Conservation (phyloP, 2,888 invertebrate genomes). For the Nezara viridula region DNA sequence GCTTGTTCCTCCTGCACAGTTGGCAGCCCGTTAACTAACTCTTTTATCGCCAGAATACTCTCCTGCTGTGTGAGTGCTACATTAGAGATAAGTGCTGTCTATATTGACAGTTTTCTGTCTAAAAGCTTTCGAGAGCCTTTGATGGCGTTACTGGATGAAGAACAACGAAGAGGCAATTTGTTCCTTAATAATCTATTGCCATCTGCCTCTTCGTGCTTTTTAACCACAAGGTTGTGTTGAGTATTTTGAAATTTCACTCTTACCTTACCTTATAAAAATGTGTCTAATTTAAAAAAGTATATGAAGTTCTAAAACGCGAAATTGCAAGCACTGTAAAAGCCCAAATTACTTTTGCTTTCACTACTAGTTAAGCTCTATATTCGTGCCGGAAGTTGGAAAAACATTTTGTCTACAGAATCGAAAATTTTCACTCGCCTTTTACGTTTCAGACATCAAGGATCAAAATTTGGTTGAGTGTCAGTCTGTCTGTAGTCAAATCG, state of each 20-base stretch:
- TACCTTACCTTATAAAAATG: too few relatives aligned
- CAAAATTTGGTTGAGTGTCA: too few relatives aligned
- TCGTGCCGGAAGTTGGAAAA: too few relatives aligned
- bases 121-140: background rate
- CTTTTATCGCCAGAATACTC: background rate
- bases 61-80: background rate
- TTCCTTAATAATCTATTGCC: background rate
- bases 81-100: conserved; percentile 8
- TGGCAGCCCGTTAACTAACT: conserved; percentile 16
- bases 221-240: background rate
- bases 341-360: too few relatives aligned
- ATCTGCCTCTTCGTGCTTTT: background rate
- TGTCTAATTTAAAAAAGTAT: too few relatives aligned
- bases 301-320: too few relatives aligned
- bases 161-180: background rate
- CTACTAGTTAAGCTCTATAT: too few relatives aligned
- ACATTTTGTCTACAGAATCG: too few relatives aligned
- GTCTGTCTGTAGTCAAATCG: too few relatives aligned
- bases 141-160: background rate
- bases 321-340: too few relatives aligned
- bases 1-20: background rate
- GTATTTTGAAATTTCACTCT: background rate
- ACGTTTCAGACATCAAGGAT: too few relatives aligned
- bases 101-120: background rate
- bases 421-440: too few relatives aligned